Base-by-base conservation (phyloP, 2,888 invertebrate genomes). In the Rhagophthalmus giganteus region DNA sequence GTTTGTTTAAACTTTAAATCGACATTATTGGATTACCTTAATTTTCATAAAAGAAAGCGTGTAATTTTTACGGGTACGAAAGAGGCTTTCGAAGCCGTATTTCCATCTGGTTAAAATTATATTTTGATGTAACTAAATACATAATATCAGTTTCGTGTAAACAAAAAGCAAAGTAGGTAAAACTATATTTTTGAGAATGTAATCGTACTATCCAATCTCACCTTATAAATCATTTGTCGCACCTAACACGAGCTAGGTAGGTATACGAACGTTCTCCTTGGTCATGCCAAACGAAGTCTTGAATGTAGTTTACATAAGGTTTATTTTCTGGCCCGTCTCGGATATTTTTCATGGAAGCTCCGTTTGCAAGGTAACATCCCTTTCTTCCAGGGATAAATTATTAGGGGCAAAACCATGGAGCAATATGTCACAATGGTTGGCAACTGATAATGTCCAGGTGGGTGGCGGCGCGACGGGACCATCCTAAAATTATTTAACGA, bases 391-490 rank as follows among this genome's bases (percentile, higher is more conserved):
- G 60, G 51, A 66, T 70, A 70, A 72, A 68, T 71, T 62, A 65
- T 55, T 53, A 57, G 62, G 63, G 66, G 59, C 64, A 46, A 61
- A 66, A 67, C 68, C 65, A 61, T 63, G 68, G 67, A 60, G 69
- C 69, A 73, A 72, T 74, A 72, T 72, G 73, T 74, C 74, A 58
- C 53, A 68, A 64, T 65, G 66, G 69, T 60, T 65, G 70, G 69
- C 69, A 68, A 71, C 72, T 65, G 67, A 67, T 65, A 71, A 63
- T 68, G 60, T 61, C 68, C 61, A 64, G 65, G 71, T 74, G 71
- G 73, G 72, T 72, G 72, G 73, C 66, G 65, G 62, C 62, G 73
- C 66, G 65, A 62, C 62, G 66, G 66, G 63, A 62, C 63, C 61
- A 62, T 57, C 48, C 55, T 59, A 55, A 46, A 58, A 55, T 51